These are phyloP conservation scores for Cephus rjabovi DNA, from an alignment of 2,888 invertebrate species.

Conservation along the genomic window DNA sequence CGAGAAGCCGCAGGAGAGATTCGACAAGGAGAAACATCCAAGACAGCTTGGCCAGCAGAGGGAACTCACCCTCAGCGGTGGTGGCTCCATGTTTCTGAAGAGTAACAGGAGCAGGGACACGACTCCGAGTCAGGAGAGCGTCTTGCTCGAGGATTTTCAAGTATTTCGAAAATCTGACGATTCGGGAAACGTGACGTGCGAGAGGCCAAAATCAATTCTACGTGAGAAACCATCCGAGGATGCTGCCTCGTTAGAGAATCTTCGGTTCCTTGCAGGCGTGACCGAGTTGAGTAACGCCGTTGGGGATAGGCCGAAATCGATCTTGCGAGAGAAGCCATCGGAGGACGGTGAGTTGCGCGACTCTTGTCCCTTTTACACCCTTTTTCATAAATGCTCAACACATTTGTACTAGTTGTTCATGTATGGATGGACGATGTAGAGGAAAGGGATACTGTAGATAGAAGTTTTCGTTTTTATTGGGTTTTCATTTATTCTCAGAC, in stretches of 20 bases:
- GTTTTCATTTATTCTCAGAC: constrained; percentile 41
- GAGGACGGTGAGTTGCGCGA: constrained; percentile 56
- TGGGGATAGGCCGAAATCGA: constrained; percentile 60
- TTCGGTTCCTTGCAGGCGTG: constrained; percentile 29
- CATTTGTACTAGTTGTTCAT: constrained; percentile 13
- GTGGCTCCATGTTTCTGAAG: constrained; percentile 76
- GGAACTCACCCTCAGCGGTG: constrained; percentile 67
- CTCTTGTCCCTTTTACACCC: background rate
- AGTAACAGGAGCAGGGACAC: constrained; percentile 59
- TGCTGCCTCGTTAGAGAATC: constrained; percentile 48
- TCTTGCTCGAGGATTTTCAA: constrained; percentile 49
- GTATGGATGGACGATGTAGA: background rate
- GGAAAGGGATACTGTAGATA: background rate
- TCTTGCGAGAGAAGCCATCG: constrained; percentile 56
- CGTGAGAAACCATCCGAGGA: constrained; percentile 55
- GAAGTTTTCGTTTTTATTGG: constrained; percentile 10
- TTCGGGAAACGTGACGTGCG: constrained; percentile 20
- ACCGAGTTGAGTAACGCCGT: constrained; percentile 39
- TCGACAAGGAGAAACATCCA: constrained; percentile 65
- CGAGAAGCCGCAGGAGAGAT: constrained; percentile 40
- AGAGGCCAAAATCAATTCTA: constrained; percentile 60
- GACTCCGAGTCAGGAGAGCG: constrained; percentile 55
- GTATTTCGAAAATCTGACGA: background rate
- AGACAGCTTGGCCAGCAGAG: constrained; percentile 63
- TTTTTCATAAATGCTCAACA: background rate